phyloP scores from a whole-genome alignment of 2,113 vertebrate species.

The Takifugu flavidus region DNA sequence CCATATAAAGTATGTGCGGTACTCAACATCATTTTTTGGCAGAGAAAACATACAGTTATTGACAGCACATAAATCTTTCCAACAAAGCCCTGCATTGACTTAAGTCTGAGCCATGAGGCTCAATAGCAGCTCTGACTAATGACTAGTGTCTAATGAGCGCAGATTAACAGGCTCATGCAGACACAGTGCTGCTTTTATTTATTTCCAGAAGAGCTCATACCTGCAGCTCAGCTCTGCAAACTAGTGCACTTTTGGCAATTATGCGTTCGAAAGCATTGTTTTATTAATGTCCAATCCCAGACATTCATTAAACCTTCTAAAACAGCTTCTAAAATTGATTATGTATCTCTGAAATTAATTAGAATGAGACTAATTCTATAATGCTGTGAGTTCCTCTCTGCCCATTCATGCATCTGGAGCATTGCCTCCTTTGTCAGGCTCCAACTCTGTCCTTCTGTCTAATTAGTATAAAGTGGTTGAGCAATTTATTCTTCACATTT shows the following conservation, averaged over 20 bases:
- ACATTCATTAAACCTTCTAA: too few relatives aligned
- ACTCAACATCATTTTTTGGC: background rate
- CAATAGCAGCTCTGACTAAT: conserved; percentile 28
- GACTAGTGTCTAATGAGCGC: conserved; percentile 37
- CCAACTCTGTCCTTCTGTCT: too few relatives aligned
- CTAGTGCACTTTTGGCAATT: background rate
- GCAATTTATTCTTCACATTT: too few relatives aligned
- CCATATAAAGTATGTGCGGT: background rate
- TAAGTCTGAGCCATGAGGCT: conserved; percentile 26
- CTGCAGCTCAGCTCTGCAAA: background rate
- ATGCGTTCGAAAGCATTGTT: background rate
- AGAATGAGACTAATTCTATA: too few relatives aligned
- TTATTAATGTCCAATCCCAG: too few relatives aligned
- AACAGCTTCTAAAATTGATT: too few relatives aligned
- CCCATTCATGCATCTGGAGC: too few relatives aligned
- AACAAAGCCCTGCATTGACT: conserved; percentile 7
- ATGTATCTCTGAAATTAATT: too few relatives aligned
- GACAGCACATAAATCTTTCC: conserved; percentile 20
- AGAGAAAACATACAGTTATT: conserved; percentile 32
- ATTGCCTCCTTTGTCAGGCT: too few relatives aligned
- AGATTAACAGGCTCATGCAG: conserved; percentile 44
- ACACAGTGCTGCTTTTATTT: conserved; percentile 31
- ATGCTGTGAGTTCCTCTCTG: too few relatives aligned
- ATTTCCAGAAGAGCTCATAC: conserved; percentile 21
- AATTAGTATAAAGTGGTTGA: too few relatives aligned